These are phyloP conservation scores for Hirtodrosophila duncani DNA, from an alignment of 2,888 invertebrate species.

Conservation along the genomic window DNA sequence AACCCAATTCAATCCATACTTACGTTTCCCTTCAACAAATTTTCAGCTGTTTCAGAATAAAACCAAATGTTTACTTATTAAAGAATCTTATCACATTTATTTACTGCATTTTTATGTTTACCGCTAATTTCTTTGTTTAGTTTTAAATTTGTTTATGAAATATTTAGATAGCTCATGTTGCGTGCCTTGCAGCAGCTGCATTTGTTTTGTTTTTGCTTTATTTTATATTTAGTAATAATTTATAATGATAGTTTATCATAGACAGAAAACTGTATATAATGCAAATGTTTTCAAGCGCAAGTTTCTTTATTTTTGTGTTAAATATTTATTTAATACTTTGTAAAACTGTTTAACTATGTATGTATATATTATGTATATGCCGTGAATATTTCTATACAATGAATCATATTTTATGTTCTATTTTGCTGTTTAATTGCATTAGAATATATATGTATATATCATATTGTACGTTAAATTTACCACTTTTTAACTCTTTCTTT, in stretches of 20 bases:
- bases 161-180: slow-evolving; percentile 60
- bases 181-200: slow-evolving; percentile 43
- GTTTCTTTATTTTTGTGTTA: slow-evolving; percentile 33
- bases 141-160: slow-evolving; percentile 39
- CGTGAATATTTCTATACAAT: slow-evolving; percentile 27
- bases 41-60: no score
- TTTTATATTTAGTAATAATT: slow-evolving; percentile 18
- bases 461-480: slow-evolving; percentile 24
- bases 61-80: slow-evolving; percentile 63
- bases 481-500: slow-evolving; percentile 26
- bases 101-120: slow-evolving; percentile 74
- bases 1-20: no score
- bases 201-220: slow-evolving; percentile 14
- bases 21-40: no score
- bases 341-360: slow-evolving; percentile 41
- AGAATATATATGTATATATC: slow-evolving; percentile 27
- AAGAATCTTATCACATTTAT: slow-evolving; percentile 79
- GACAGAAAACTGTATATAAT: slow-evolving; percentile 53
- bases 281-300: slow-evolving; percentile 47
- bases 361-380: slow-evolving; percentile 19
- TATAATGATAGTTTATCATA: slow-evolving; percentile 41
- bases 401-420: no score
- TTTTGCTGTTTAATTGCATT: slow-evolving; percentile 36
- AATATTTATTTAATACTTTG: slow-evolving; percentile 57
- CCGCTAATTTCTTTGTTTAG: slow-evolving; percentile 50